Evolutionary conservation across 2,113 vertebrate species (phyloP).

Genomic region (Anhinga rufa): DNA sequence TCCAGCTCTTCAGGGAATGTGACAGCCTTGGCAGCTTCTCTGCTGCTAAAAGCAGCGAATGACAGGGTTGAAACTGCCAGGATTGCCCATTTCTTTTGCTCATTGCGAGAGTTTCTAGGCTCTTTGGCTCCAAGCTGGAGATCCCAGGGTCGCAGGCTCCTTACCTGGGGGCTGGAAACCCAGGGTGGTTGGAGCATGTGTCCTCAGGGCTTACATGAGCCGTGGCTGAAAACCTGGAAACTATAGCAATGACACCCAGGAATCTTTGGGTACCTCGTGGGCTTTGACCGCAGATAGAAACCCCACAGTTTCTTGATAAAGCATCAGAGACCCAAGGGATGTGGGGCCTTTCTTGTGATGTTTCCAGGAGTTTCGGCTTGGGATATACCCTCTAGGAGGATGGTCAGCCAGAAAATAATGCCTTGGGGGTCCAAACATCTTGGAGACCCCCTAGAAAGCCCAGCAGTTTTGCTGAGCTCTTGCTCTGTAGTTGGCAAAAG

Average conservation of each 20-base stretch:
- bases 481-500: background rate
- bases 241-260: background rate
- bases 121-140: background rate
- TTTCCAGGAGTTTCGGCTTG: background rate
- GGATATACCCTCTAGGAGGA: background rate
- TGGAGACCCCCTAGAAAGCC: background rate
- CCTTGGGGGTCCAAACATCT: background rate
- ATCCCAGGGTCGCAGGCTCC: background rate
- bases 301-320: accelerated
- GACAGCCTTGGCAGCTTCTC: background rate
- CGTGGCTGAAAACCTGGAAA: background rate
- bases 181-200: background rate
- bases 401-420: background rate
- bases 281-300: background rate
- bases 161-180: background rate
- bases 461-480: background rate
- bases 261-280: background rate
- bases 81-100: background rate
- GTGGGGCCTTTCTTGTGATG: background rate
- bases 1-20: background rate
- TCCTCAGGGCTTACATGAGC: background rate
- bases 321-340: background rate
- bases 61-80: background rate
- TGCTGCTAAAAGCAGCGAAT: background rate
- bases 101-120: background rate